A percentile compares a stretch with the other conserved stretches of the same genome.
Evolutionary conservation across 2,797 vertebrate species (phyloP).

Genomic region (Sarcoramphus papa): DNA sequence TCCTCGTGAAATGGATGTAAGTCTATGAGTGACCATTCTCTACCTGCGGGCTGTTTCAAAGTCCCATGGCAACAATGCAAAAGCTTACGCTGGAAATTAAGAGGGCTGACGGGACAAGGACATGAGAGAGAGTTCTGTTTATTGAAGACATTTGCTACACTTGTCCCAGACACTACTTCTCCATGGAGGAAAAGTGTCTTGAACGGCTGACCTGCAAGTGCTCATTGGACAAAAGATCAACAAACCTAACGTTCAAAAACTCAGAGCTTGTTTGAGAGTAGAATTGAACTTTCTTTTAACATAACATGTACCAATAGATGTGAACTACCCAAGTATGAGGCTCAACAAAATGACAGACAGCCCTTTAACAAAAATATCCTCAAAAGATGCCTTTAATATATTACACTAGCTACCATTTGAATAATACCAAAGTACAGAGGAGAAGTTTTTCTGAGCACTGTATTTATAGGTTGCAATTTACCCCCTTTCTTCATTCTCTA

Average conservation of each 20-base stretch:
- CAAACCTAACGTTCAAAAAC: neutral
- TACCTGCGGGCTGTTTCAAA: neutral
- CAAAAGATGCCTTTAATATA: neutral
- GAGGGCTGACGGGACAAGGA: neutral
- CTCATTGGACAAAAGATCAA: neutral
- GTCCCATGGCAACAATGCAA: neutral
- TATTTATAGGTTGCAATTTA: neutral
- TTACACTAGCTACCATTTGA: neutral
- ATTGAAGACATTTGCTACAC: neutral
- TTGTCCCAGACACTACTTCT: neutral
- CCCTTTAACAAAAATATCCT: neutral
- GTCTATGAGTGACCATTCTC: neutral
- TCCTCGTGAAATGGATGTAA: slow-evolving; percentile 7
- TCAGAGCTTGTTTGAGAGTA: neutral
- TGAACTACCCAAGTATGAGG: neutral
- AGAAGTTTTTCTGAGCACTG: neutral
- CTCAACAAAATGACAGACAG: neutral
- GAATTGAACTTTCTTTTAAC: neutral
- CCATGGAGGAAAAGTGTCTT: neutral
- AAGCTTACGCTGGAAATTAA: neutral
- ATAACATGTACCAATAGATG: neutral
- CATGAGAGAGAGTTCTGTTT: neutral
- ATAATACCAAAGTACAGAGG: neutral
- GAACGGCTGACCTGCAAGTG: neutral
- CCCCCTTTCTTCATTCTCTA: neutral